Conservation (phyloP, 2,113 vertebrate genomes). For the Salvelinus alpinus region DNA sequence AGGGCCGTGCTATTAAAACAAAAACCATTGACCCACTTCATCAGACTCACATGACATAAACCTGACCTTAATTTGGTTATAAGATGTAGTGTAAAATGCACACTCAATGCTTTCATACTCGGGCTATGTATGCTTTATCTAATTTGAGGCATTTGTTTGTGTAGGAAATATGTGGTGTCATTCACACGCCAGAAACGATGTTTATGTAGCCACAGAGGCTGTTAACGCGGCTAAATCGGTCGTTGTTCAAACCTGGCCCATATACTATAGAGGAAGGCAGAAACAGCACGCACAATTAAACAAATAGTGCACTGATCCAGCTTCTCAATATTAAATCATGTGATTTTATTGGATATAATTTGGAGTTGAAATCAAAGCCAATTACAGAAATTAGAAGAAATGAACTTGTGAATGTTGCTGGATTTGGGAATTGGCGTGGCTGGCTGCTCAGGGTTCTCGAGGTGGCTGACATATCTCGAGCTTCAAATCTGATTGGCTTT, state of each 20-base stretch:
- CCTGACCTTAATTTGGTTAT: background rate
- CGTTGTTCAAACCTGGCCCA: constrained; percentile 8
- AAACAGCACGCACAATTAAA: constrained; percentile 68
- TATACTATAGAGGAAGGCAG: constrained; percentile 19
- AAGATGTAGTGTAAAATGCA: background rate
- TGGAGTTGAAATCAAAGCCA: constrained; percentile 76
- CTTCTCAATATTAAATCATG: constrained; percentile 71
- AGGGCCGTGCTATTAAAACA: background rate
- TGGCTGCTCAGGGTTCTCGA: constrained; percentile 58
- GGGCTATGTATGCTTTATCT: background rate
- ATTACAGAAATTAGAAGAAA: constrained; percentile 76
- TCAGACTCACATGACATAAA: background rate
- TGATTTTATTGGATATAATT: constrained; percentile 79
- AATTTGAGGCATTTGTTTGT: too few relatives aligned
- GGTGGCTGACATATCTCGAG: constrained; percentile 78
- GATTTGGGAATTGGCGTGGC: constrained; percentile 38
- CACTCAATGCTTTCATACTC: background rate
- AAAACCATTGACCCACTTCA: background rate
- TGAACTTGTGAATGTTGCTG: constrained; percentile 72
- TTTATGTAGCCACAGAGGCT: background rate
- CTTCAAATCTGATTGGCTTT: constrained; percentile 93
- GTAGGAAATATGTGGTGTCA: background rate
- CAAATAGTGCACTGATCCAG: constrained; percentile 68
- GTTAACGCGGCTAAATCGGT: background rate
- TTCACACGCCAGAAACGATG: background rate